A percentile compares a stretch with the other conserved stretches of the same genome.
phyloP scores from a whole-genome alignment of 2,113 vertebrate species.

The Nibea coibor region DNA sequence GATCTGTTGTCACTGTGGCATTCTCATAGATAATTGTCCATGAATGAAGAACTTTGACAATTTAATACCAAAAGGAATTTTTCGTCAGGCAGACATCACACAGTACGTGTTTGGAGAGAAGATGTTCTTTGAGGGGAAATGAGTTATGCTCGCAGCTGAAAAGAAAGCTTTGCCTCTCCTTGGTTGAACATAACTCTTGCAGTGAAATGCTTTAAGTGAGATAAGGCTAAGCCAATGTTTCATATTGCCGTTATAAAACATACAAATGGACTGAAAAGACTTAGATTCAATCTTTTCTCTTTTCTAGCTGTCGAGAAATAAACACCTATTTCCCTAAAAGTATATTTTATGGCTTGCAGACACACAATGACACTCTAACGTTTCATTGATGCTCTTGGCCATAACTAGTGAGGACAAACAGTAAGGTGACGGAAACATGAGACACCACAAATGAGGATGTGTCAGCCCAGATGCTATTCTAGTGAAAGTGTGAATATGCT shows the following conservation, averaged over 20 bases:
- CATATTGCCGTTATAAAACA: slow-evolving; percentile 47
- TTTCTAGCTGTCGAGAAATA: slow-evolving; percentile 29
- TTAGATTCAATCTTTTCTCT: slow-evolving; percentile 11
- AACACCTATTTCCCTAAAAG: slow-evolving; percentile 13
- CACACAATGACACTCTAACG: slow-evolving; percentile 6
- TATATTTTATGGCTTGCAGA: neutral
- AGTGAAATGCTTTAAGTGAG: slow-evolving; percentile 53
- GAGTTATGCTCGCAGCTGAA: slow-evolving; percentile 61
- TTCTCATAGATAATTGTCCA: slow-evolving; percentile 27
- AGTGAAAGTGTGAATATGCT: slow-evolving; percentile 19
- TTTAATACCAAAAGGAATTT: slow-evolving; percentile 55
- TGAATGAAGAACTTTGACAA: slow-evolving; percentile 30
- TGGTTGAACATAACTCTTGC: slow-evolving; percentile 43
- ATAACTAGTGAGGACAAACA: slow-evolving; percentile 28
- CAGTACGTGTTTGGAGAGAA: slow-evolving; percentile 16
- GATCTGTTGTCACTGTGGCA: slow-evolving; percentile 41
- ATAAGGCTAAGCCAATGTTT: slow-evolving; percentile 54
- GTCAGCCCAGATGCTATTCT: slow-evolving; percentile 13
- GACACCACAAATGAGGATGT: slow-evolving; percentile 15
- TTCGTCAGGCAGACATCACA: slow-evolving; percentile 26
- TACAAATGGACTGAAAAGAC: slow-evolving; percentile 36
- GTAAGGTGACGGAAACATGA: slow-evolving; percentile 8
- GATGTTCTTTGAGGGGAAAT: slow-evolving; percentile 42
- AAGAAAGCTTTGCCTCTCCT: slow-evolving; percentile 36
- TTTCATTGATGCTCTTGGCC: slow-evolving; percentile 18